phyloP scores from a whole-genome alignment of 2,113 vertebrate genomes.

The Craseonycteris thonglongyai region DNA sequence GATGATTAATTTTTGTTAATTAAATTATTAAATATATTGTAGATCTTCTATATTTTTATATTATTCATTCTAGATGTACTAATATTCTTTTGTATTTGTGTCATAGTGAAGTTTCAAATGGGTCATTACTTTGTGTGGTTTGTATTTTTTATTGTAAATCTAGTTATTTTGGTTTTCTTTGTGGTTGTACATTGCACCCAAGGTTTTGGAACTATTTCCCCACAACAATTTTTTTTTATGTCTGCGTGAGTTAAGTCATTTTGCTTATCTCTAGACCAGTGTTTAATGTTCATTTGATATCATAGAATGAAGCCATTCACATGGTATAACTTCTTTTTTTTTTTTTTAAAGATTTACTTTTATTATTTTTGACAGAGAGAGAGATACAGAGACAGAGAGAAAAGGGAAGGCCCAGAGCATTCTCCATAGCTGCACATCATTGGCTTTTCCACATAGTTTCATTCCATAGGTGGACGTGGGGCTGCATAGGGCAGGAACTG shows the following conservation, averaged over 20 bases:
- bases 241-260: background rate
- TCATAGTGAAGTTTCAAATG: background rate
- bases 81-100: background rate
- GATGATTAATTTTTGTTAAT: background rate
- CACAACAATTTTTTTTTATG: background rate
- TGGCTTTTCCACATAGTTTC: no score
- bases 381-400: no score
- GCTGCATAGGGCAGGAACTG: no score
- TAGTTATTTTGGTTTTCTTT: background rate
- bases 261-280: background rate
- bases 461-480: no score
- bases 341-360: no score
- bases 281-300: background rate
- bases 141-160: background rate
- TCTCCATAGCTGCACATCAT: no score
- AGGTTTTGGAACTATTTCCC: background rate
- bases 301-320: background rate
- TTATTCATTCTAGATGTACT: background rate
- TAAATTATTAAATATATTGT: background rate
- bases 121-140: background rate
- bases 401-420: no score
- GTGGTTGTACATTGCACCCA: background rate
- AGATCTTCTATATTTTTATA: background rate
- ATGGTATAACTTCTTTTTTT: background rate
- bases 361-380: no score